These are phyloP conservation scores for Cirrhinus mrigala DNA, from an alignment of 2,797 vertebrate species.

Conservation along the genomic window DNA sequence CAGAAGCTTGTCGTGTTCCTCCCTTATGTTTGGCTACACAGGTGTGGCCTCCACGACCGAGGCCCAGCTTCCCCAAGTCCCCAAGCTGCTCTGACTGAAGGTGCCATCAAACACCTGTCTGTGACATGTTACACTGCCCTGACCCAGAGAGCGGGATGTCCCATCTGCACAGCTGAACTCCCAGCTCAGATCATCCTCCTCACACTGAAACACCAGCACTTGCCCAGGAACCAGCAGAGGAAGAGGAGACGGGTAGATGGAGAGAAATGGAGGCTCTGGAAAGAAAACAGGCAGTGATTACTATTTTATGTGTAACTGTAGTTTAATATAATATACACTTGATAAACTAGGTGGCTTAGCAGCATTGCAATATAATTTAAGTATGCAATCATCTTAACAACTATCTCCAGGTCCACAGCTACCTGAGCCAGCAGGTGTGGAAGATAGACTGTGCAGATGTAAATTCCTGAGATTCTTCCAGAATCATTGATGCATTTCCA, in stretches of 20 bases:
- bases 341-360: background rate
- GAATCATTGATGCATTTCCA: slow-evolving; percentile 81
- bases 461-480: slow-evolving; percentile 81
- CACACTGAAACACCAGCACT: slow-evolving; percentile 74
- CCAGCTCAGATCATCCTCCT: slow-evolving; percentile 80
- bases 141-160: slow-evolving; percentile 60
- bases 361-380: background rate
- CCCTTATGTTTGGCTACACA: slow-evolving; percentile 80
- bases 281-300: background rate
- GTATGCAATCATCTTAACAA: slow-evolving; percentile 72
- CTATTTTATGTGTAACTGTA: background rate
- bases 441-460: slow-evolving; percentile 84
- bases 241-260: slow-evolving; percentile 77
- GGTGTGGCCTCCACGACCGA: slow-evolving; percentile 76
- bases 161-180: slow-evolving; percentile 75
- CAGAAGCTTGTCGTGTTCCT: slow-evolving; percentile 64
- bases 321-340: no score
- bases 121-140: slow-evolving; percentile 77
- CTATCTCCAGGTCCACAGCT: slow-evolving; percentile 80
- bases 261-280: slow-evolving; percentile 74
- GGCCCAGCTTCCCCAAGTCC: slow-evolving; percentile 61
- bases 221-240: slow-evolving; percentile 68
- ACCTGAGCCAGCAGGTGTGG: slow-evolving; percentile 86
- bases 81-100: slow-evolving; percentile 77
- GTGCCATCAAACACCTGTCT: slow-evolving; percentile 81